These are phyloP conservation scores for Zoanthus solanderi DNA, from an alignment of 92 coral and sea anemone genomes.

Conservation along the genomic window DNA sequence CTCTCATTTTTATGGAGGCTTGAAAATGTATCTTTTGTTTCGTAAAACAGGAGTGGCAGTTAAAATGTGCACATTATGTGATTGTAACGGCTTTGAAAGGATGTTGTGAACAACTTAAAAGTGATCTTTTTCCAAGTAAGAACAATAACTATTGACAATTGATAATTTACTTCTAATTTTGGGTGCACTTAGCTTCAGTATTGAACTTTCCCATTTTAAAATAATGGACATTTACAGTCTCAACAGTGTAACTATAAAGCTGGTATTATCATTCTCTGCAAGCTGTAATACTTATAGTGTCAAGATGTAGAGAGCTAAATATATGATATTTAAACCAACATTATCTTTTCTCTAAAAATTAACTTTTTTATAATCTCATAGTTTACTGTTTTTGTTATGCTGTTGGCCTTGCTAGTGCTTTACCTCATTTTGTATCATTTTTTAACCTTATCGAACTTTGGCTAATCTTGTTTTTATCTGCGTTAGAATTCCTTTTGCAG, in stretches of 20 bases:
- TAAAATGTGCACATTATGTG: conserved; percentile 80
- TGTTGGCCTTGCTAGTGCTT: background rate
- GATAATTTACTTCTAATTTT: background rate
- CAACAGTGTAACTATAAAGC: background rate
- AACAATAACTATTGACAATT: background rate
- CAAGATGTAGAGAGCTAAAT: too few species aligned
- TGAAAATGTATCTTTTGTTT: background rate
- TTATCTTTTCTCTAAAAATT: too few species aligned
- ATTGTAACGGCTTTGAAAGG: conserved; percentile 80
- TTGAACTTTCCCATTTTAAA: background rate
- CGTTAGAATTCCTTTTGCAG: background rate
- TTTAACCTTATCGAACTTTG: background rate
- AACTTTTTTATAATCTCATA: too few species aligned
- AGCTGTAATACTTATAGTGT: too few species aligned
- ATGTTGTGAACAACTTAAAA: conserved; percentile 51
- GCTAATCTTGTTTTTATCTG: background rate
- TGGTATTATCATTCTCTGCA: too few species aligned
- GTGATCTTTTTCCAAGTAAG: conserved; percentile 58
- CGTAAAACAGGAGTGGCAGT: conserved; percentile 79
- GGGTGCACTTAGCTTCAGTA: background rate
- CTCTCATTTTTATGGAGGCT: background rate
- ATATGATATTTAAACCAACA: too few species aligned
- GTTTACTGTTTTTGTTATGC: too few species aligned
- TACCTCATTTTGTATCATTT: background rate
- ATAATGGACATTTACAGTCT: background rate